Evolutionary conservation across 2,888 invertebrate genomes (phyloP).

Genomic region (Drosophila stalkeri): DNA sequence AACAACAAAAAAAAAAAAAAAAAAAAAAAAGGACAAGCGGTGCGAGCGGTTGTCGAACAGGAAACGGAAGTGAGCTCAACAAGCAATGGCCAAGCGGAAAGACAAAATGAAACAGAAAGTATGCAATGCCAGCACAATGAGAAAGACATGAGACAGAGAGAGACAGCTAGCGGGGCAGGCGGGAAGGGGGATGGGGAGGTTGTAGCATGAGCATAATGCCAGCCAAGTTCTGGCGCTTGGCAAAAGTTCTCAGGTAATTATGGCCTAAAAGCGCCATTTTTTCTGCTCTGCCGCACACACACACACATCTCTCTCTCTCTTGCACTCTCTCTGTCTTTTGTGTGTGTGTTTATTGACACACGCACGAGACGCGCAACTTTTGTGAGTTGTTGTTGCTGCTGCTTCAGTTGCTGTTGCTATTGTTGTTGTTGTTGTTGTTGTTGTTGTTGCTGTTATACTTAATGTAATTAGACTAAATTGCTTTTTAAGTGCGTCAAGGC

Average conservation of each 20-base stretch:
- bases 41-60: constrained; percentile 22
- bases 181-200: background rate
- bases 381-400: constrained; percentile 35
- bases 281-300: constrained; percentile 38
- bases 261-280: constrained; percentile 77
- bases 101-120: constrained; percentile 36
- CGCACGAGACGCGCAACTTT: constrained; percentile 63
- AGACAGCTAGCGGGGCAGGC: fast-evolving
- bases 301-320: constrained; percentile 12
- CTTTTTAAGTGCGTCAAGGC: constrained; percentile 76
- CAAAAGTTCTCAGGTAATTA: constrained; percentile 80
- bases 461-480: constrained; percentile 81
- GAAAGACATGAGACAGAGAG: background rate
- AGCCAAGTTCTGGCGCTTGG: constrained; percentile 39
- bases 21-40: constrained; percentile 6
- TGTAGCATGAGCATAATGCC: constrained; percentile 8
- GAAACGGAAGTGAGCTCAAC: constrained; percentile 75
- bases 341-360: constrained; percentile 74
- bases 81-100: constrained; percentile 58
- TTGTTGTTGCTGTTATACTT: constrained; percentile 56
- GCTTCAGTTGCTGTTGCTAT: background rate
- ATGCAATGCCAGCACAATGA: background rate
- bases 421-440: constrained; percentile 13
- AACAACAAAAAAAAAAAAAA: constrained; percentile 1
- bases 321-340: constrained; percentile 18